phyloP scores from a whole-genome alignment of 2,113 vertebrate species.

The Polypterus senegalus region DNA sequence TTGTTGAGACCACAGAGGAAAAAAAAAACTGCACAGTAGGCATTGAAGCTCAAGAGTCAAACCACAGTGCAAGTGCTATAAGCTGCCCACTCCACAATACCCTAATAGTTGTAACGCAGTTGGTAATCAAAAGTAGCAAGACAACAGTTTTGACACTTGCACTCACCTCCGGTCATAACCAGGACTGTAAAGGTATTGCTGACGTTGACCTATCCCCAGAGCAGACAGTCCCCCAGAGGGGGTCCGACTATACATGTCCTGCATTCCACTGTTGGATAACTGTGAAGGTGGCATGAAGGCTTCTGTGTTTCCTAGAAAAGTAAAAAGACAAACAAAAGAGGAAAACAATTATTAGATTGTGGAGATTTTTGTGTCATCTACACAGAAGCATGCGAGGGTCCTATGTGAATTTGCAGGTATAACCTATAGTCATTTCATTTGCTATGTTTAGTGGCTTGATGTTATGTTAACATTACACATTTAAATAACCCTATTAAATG shows the following conservation, averaged over 20 bases:
- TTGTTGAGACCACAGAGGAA: too few species aligned
- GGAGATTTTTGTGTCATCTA: neutral
- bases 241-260: slow-evolving; percentile 81
- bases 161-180: slow-evolving; percentile 83
- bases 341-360: neutral
- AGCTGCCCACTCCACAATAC: too few species aligned
- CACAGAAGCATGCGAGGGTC: neutral
- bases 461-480: neutral
- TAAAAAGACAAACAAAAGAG: slow-evolving; percentile 15
- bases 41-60: too few species aligned
- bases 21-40: too few species aligned
- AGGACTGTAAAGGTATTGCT: slow-evolving; percentile 77
- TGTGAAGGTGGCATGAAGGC: slow-evolving; percentile 81
- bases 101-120: neutral
- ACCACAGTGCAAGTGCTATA: too few species aligned
- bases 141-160: neutral
- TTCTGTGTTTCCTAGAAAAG: slow-evolving; percentile 78
- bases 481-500: neutral
- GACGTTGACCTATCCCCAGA: slow-evolving; percentile 76
- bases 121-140: slow-evolving; percentile 11
- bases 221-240: slow-evolving; percentile 62
- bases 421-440: too few species aligned
- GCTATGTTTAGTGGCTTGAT: neutral
- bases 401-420: neutral
- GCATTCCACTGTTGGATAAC: slow-evolving; percentile 74